A percentile compares a stretch with the other conserved stretches of the same genome.
Conservation (phyloP, 2,888 invertebrate species). For the Acanthosepion esculentum region DNA sequence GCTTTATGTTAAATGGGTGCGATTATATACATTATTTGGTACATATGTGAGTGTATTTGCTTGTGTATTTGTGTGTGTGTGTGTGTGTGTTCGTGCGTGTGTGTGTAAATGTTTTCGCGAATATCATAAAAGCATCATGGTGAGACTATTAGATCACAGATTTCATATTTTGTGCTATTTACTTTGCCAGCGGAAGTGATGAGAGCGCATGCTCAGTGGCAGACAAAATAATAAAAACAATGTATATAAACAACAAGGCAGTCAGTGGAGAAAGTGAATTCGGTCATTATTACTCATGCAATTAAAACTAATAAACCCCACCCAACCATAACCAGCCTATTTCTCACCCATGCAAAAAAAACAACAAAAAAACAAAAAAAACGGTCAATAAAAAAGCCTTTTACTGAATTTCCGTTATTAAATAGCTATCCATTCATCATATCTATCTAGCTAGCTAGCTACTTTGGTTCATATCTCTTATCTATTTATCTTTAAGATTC, state of each 20-base stretch:
- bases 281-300: background rate
- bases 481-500: no score
- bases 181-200: background rate
- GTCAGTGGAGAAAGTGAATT: background rate
- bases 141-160: background rate
- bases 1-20: background rate
- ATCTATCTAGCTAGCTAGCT: no score
- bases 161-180: background rate
- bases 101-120: background rate
- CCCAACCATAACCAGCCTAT: no score
- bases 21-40: background rate
- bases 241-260: background rate
- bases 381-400: no score
- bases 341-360: background rate
- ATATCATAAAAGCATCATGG: conserved; percentile 23
- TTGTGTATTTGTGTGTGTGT: background rate
- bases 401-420: no score
- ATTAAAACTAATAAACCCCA: background rate
- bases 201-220: background rate
- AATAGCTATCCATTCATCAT: no score
- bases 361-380: no score
- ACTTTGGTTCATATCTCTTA: no score
- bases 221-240: background rate
- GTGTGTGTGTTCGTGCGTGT: background rate
- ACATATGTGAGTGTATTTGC: background rate